Evolutionary conservation across 2,113 vertebrate species (phyloP).

Genomic region (Heterotis niloticus): DNA sequence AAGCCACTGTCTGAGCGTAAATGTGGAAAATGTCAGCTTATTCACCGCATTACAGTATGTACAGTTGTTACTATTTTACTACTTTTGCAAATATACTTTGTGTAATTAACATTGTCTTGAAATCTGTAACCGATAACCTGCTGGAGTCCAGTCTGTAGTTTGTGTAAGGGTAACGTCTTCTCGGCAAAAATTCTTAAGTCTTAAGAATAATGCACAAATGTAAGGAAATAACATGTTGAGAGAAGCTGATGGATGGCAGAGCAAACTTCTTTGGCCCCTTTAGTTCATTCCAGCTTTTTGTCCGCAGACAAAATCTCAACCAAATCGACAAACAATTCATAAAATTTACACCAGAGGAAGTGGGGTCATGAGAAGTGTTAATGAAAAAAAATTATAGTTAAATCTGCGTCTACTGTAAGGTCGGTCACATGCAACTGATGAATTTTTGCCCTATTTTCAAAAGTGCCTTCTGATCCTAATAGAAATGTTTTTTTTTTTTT

Average conservation of each 20-base stretch:
- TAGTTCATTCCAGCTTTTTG: no score
- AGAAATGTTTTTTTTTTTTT: slow-evolving; percentile 34
- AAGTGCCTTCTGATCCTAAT: slow-evolving; percentile 65
- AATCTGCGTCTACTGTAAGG: neutral
- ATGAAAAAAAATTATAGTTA: no score
- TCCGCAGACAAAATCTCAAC: neutral
- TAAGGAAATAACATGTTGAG: no score
- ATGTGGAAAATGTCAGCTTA: no score
- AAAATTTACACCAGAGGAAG: no score
- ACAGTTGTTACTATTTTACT: slow-evolving; percentile 29
- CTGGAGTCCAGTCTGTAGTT: slow-evolving; percentile 25
- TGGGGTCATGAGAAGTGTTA: no score
- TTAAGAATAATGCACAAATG: neutral
- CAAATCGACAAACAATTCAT: no score
- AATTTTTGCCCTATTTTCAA: slow-evolving; percentile 22
- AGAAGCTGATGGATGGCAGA: no score
- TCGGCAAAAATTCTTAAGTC: no score
- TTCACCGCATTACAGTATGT: neutral
- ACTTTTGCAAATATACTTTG: neutral
- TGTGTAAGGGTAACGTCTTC: neutral
- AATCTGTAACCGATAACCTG: slow-evolving; percentile 5
- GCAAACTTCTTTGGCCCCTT: no score
- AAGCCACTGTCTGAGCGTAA: no score
- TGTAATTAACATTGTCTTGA: slow-evolving; percentile 7
- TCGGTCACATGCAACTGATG: neutral